Evolutionary conservation across 2,113 vertebrate species (phyloP).

Genomic region (Eretmodus cyanostictus): DNA sequence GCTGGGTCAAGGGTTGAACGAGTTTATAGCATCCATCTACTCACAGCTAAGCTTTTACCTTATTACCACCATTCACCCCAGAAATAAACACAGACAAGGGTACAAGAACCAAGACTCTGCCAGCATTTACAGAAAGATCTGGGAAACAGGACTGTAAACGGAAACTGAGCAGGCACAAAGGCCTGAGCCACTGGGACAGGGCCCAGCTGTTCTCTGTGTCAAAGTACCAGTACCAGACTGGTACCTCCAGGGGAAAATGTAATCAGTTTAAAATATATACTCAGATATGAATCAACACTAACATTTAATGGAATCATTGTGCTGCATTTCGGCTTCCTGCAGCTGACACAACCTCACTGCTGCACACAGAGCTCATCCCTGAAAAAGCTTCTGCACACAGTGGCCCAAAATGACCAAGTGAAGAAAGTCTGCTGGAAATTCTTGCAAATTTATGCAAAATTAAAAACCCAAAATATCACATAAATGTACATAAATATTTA

Average conservation of each 20-base stretch:
- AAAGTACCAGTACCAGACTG: fast-evolving
- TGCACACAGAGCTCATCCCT: background rate
- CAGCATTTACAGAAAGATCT: background rate
- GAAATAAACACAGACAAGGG: background rate
- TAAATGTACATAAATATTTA: background rate
- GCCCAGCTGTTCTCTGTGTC: background rate
- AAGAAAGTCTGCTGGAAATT: background rate
- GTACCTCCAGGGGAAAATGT: background rate
- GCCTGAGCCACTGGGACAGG: background rate
- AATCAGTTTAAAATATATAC: background rate
- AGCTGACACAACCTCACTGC: background rate
- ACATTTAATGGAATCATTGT: background rate
- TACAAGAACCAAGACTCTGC: background rate
- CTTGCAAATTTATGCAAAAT: background rate
- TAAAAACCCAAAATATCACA: background rate
- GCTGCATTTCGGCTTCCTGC: background rate
- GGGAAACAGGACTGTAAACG: background rate
- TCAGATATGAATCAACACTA: background rate
- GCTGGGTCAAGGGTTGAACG: slow-evolving; percentile 71
- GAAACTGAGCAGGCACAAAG: background rate
- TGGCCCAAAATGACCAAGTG: background rate
- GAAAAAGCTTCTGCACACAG: background rate
- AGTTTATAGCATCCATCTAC: background rate
- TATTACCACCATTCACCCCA: background rate
- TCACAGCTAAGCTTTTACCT: background rate